Percentiles rank a stretch among this genome's conserved stretches.
phyloP scores from a whole-genome alignment of 35 echinoderm and acorn worm genomes.

The Chiridota heheva region DNA sequence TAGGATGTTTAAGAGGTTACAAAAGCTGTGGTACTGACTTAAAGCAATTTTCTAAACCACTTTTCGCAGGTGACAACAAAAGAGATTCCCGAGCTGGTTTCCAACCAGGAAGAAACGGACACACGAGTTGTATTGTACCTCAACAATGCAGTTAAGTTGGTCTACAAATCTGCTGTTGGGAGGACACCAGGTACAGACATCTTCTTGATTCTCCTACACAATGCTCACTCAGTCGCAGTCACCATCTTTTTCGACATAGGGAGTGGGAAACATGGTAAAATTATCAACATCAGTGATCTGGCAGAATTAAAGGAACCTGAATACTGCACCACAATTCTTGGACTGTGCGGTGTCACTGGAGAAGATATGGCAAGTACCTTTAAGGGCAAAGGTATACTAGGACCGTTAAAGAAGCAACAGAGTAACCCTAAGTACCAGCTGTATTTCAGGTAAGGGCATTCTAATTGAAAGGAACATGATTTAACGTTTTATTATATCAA shows the following conservation, averaged over 20 bases:
- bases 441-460: constrained; percentile 32
- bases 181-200: constrained; percentile 59
- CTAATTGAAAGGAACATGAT: neutral
- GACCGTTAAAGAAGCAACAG: constrained; percentile 59
- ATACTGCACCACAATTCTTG: constrained; percentile 28
- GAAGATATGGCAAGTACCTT: constrained; percentile 68
- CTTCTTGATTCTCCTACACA: constrained; percentile 63
- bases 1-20: no score
- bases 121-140: constrained; percentile 54
- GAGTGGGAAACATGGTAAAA: constrained; percentile 48
- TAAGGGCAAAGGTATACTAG: constrained; percentile 69
- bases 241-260: constrained; percentile 23
- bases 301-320: constrained; percentile 38
- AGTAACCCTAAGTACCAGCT: constrained; percentile 53
- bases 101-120: constrained; percentile 67
- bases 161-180: constrained; percentile 55
- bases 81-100: constrained; percentile 37
- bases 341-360: constrained; percentile 50
- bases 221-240: constrained; percentile 28
- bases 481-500: neutral
- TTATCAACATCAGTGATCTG: constrained; percentile 61
- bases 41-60: no score
- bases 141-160: constrained; percentile 34
- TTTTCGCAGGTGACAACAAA: no score
- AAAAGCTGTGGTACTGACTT: no score